Evolutionary conservation across 2,797 vertebrate species (phyloP), one percentile per base, ranked within the genome.

Genomic region (Smutsia gigantea): DNA sequence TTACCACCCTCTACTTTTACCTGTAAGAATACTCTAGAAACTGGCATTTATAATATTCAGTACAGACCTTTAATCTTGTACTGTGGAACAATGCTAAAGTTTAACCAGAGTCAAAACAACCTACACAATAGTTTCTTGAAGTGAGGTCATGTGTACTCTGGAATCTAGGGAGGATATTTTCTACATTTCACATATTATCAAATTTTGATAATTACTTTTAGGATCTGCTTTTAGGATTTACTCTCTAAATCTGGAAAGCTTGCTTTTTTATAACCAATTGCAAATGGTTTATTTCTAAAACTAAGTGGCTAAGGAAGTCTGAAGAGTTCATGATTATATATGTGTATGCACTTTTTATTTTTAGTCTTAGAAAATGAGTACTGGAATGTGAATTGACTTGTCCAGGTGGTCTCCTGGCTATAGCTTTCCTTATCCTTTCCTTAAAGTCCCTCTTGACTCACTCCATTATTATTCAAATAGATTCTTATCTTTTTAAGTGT

Each of bases 221-320:
- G 68, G 53, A 74, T 18, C 17, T 69, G 11, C 29, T 96, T 94
- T 96, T 71, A 92, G 61, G 15, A 63, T 79, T 83, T 90, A 39
- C 55, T 85, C n/a, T 72, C n/a, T 89, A 88, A 84, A 86, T 63
- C 31, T 95, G 31, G 84, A 83, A 90, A 94, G 53, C 39, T 25
- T 88, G 11, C 46, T 34, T 51, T 29, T 63, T 86, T 75, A 23
- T 57, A 82, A 85, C 68, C 93, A 72, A 68, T n/a, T 91, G 0
- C 27, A 84, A 63, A 75, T 63, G 61, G 69, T 86, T 95, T 91
- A 46, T 59, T 92, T 96, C 42, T 86, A 84, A 94, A 95, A 64
- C 21, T 23, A 71, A 90, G 19, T 64, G 72, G 9, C 53, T 66
- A 75, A 87, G 69, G 69, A 75, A 77, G 68, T 90, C 18, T 42